Evolutionary conservation across 53 echinoderm and acorn worm genomes (phyloP).

Genomic region (Antedon mediterranea): DNA sequence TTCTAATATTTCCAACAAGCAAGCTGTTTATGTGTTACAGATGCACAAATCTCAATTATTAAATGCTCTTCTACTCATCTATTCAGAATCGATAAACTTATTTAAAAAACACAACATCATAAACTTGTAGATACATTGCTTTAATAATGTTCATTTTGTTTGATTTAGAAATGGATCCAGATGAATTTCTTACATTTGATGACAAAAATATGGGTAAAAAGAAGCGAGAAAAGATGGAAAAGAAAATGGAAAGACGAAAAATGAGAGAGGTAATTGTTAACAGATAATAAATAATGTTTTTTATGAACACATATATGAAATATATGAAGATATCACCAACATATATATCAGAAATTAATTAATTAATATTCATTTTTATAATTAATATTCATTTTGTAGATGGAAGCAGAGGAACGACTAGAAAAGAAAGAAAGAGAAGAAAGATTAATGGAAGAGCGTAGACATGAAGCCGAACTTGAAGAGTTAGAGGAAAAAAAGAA

Average conservation of each 20-base stretch:
- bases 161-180: too few relatives aligned
- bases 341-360: too few relatives aligned
- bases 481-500: conserved; percentile 49
- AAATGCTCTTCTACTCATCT: too few relatives aligned
- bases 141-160: too few relatives aligned
- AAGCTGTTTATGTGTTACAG: too few relatives aligned
- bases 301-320: too few relatives aligned
- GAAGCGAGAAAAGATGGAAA: conserved; percentile 73
- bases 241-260: conserved; percentile 64
- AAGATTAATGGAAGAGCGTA: conserved; percentile 39
- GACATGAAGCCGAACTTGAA: conserved; percentile 34
- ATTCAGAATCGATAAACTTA: too few relatives aligned
- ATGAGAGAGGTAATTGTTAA: conserved; percentile 48
- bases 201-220: conserved; percentile 72
- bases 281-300: background rate
- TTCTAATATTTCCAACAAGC: too few relatives aligned
- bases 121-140: too few relatives aligned
- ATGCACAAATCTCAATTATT: too few relatives aligned
- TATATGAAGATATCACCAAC: background rate
- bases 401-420: conserved; percentile 63
- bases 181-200: background rate
- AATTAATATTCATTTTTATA: too few relatives aligned
- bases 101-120: too few relatives aligned
- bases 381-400: conserved; percentile 30
- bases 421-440: conserved; percentile 62